Percentiles rank a stretch among this genome's conserved stretches.
phyloP scores from a whole-genome alignment of 2,797 vertebrate species.

The Serranus cabrilla region DNA sequence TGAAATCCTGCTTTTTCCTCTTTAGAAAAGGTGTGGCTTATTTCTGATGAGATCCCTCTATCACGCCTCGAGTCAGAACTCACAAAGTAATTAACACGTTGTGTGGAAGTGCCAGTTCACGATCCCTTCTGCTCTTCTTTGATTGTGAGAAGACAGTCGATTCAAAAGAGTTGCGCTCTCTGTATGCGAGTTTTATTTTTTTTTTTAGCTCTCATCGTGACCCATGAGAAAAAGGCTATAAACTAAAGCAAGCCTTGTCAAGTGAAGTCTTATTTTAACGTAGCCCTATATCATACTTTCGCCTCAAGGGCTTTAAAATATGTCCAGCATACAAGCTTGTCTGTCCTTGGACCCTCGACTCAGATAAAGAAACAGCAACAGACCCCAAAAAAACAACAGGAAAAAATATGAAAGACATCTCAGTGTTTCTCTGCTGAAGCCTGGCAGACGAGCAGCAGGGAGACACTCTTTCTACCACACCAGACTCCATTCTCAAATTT shows the following conservation, averaged over 20 bases:
- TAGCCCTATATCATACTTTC: background rate
- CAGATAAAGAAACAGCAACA: no score
- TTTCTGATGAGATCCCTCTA: conserved; percentile 70
- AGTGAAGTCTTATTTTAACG: background rate
- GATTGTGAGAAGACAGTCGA: background rate
- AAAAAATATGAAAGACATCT: background rate
- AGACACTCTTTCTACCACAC: no score
- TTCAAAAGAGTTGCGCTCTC: conserved; percentile 1
- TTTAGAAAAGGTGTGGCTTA: conserved; percentile 64
- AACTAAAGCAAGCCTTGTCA: conserved; percentile 4
- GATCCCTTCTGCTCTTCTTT: background rate
- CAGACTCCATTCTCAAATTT: no score
- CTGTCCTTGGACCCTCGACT: background rate
- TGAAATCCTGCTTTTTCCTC: conserved; percentile 72
- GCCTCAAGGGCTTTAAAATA: background rate
- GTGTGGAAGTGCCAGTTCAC: background rate
- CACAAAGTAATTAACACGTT: conserved; percentile 74
- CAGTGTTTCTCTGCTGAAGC: no score
- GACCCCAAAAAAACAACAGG: background rate
- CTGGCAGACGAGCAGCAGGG: no score
- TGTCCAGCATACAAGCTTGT: background rate
- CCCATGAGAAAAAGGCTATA: conserved; percentile 1
- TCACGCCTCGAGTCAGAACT: conserved; percentile 54
- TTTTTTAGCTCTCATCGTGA: background rate
- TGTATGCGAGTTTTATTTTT: background rate